Conservation (phyloP, 2,888 invertebrate genomes). For the Andrena trimmerana region DNA sequence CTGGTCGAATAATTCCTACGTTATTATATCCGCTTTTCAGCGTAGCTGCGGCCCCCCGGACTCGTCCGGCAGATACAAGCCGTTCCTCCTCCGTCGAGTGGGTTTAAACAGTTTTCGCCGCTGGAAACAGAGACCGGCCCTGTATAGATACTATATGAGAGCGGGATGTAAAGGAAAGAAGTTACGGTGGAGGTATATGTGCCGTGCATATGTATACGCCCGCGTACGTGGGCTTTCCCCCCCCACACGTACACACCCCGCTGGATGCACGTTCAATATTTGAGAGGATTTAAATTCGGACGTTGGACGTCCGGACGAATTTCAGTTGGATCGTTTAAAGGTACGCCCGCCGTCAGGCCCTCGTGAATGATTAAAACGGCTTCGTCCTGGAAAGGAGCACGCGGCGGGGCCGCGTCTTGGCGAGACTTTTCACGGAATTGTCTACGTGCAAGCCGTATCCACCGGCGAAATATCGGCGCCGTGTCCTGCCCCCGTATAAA, state of each 20-base stretch:
- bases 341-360: slow-evolving; percentile 80
- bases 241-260: slow-evolving; percentile 40
- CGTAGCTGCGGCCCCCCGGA: slow-evolving; percentile 37
- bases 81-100: slow-evolving; percentile 67
- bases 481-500: slow-evolving; percentile 70
- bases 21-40: slow-evolving; percentile 75
- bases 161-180: slow-evolving; percentile 67
- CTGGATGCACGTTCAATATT: slow-evolving; percentile 81
- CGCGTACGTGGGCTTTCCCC: no score
- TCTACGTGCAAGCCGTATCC: slow-evolving; percentile 76
- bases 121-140: slow-evolving; percentile 50
- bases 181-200: slow-evolving; percentile 48
- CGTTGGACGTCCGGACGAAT: slow-evolving; percentile 83
- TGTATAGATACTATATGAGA: slow-evolving; percentile 44
- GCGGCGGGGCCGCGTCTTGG: slow-evolving; percentile 63
- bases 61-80: slow-evolving; percentile 50
- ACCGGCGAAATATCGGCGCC: slow-evolving; percentile 72
- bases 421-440: slow-evolving; percentile 75
- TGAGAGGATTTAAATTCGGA: slow-evolving; percentile 84
- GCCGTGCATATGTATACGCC: neutral
- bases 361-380: slow-evolving; percentile 83
- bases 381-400: slow-evolving; percentile 70
- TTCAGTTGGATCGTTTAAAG: slow-evolving; percentile 83
- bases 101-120: slow-evolving; percentile 69
- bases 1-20: slow-evolving; percentile 67